Base-by-base conservation (phyloP, 1,140 invertebrate genomes). In the Papilio polyxenes region DNA sequence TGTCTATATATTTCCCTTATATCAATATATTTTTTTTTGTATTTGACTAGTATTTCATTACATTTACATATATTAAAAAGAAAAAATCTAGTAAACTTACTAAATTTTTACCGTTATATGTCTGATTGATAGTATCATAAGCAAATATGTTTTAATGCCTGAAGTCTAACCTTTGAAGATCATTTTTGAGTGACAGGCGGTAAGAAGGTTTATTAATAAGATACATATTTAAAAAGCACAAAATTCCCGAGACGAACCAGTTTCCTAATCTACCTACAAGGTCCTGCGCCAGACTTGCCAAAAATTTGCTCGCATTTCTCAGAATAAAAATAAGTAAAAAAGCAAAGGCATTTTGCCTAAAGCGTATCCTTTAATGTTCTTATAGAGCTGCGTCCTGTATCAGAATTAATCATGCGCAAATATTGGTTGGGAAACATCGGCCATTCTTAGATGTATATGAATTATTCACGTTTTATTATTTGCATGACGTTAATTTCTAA, bases 251-350 rank as follows among this genome's bases (percentile, higher is more conserved):
- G n/a, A 13, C 48, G 48, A 77, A 77, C 75, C 20, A 77, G 75
- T 77, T 77, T n/a, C 49, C 75, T 77, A 53, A 77, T 56, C 49
- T 77, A 77, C 75, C 75, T 77, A 77, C 75, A 53, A 77, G 75
- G 75, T 77, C 75, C 75, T 49, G 48, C 10, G n/a, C 75, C 10
- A 72, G 65, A 37, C 65, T 37, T 72, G 65, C 65, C 65, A 72
- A 77, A 77, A 77, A 53, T 77, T 23, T 77, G 75, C 75, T 23
- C 48, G 75, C 48, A 49, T 77, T 77, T 77, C 75, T 31, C 75
- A 77, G 75, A 53, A 77, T 51, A 49, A 51, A 51, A 77, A 77
- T 53, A 77, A 53, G 48, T 51, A 77, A 56, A 53, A 31, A 77
- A 10, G 20, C 44, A 53, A 51, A 77, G 11, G 75, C n/a, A 20